phyloP scores from a whole-genome alignment of 2,113 vertebrate genomes.

The Empidonax alnorum region DNA sequence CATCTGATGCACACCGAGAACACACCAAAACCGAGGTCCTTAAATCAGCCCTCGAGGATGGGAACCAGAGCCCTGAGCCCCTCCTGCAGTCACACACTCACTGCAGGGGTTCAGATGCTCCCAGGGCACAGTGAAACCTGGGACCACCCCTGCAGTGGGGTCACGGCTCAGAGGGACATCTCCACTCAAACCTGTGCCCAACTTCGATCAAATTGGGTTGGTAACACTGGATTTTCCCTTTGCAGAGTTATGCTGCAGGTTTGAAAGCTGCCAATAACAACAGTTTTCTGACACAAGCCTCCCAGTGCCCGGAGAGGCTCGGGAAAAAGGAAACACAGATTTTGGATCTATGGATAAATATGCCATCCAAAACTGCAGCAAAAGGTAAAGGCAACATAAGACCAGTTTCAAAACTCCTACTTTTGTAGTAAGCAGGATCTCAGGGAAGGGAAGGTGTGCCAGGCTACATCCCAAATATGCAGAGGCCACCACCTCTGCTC shows the following conservation, averaged over 20 bases:
- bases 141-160: neutral
- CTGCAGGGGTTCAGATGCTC: neutral
- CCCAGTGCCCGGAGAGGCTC: fast-evolving
- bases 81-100: neutral
- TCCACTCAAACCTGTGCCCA: no score
- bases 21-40: neutral
- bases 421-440: neutral
- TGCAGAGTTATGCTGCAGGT: neutral
- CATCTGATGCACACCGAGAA: neutral
- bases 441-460: neutral
- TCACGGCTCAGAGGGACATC: neutral
- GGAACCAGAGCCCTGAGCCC: neutral
- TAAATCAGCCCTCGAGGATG: neutral
- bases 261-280: neutral
- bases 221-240: neutral
- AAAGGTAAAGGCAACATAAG: neutral
- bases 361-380: neutral
- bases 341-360: neutral
- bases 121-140: neutral
- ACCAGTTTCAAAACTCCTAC: neutral
- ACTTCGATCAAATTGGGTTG: neutral
- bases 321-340: neutral
- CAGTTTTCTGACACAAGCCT: neutral
- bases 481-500: neutral
- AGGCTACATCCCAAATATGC: fast-evolving